phyloP scores from a whole-genome alignment of 2,888 invertebrate species.

The Apomyelois bistriatella region DNA sequence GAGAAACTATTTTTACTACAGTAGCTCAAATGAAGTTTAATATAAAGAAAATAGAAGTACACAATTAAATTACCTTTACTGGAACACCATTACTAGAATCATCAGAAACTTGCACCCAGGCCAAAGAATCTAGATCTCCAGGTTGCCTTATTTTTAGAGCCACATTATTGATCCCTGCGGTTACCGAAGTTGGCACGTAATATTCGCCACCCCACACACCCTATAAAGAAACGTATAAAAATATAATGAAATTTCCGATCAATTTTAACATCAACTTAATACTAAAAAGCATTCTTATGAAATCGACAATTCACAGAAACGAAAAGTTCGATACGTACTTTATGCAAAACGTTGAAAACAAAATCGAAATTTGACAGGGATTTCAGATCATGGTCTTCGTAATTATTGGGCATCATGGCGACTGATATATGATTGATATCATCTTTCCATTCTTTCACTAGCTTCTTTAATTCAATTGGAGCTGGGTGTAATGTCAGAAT shows the following conservation, averaged over 20 bases:
- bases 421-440: slow-evolving; percentile 23
- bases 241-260: too few species aligned
- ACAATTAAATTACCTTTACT: slow-evolving; percentile 23
- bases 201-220: slow-evolving; percentile 32
- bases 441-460: slow-evolving; percentile 23
- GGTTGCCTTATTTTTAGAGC: slow-evolving; percentile 24
- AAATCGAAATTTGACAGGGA: slow-evolving; percentile 22
- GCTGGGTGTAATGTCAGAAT: slow-evolving; percentile 26
- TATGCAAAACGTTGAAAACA: slow-evolving; percentile 22
- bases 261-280: too few species aligned
- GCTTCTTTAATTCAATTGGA: slow-evolving; percentile 20
- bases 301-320: background rate
- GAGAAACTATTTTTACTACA: too few species aligned
- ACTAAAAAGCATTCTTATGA: too few species aligned
- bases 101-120: slow-evolving; percentile 30
- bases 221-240: slow-evolving; percentile 12
- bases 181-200: slow-evolving; percentile 20
- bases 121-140: slow-evolving; percentile 31
- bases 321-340: slow-evolving; percentile 21
- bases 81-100: slow-evolving; percentile 20
- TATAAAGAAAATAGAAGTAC: background rate
- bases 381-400: slow-evolving; percentile 22
- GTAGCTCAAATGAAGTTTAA: too few species aligned
- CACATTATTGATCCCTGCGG: background rate
- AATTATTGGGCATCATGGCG: slow-evolving; percentile 23